Conservation (phyloP, 2,888 invertebrate genomes). For the Xanthia icteritia region DNA sequence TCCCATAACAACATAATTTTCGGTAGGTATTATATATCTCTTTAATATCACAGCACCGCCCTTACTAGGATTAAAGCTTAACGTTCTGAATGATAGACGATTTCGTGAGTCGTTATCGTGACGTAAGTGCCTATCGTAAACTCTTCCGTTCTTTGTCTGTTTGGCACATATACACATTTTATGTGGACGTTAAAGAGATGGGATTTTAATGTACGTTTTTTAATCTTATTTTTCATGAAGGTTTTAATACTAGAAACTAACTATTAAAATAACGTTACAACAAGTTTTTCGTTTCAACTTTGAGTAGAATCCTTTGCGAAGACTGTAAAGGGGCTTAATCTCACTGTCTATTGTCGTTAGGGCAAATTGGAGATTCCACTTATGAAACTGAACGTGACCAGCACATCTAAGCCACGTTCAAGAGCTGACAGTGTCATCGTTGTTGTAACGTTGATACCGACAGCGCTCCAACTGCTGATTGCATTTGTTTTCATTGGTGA, state of each 20-base stretch:
- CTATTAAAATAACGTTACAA: not conserved
- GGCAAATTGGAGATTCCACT: not conserved
- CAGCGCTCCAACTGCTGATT: not conserved
- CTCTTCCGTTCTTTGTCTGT: slow-evolving; percentile 26
- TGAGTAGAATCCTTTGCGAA: not conserved
- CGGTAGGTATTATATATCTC: not conserved
- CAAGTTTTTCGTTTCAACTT: not conserved
- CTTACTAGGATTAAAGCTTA: not conserved
- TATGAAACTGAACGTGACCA: not conserved
- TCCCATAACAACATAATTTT: not conserved
- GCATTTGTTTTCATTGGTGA: not conserved
- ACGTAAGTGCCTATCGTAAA: slow-evolving; percentile 45
- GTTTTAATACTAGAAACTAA: not conserved
- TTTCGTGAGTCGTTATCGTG: slow-evolving; percentile 29
- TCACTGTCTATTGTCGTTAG: not conserved
- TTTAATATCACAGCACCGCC: not conserved
- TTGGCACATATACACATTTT: slow-evolving; percentile 25
- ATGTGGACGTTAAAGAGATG: slow-evolving; percentile 11
- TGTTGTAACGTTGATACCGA: not conserved
- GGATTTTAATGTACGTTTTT: slow-evolving; percentile 6
- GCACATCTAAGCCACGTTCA: not conserved
- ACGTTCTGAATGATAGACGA: slow-evolving; percentile 19
- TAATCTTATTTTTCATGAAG: not conserved
- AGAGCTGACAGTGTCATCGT: not conserved
- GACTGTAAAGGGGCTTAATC: not conserved